Evolutionary conservation across 2,888 invertebrate species (phyloP).

Genomic region (Amblyjoppa proteus): DNA sequence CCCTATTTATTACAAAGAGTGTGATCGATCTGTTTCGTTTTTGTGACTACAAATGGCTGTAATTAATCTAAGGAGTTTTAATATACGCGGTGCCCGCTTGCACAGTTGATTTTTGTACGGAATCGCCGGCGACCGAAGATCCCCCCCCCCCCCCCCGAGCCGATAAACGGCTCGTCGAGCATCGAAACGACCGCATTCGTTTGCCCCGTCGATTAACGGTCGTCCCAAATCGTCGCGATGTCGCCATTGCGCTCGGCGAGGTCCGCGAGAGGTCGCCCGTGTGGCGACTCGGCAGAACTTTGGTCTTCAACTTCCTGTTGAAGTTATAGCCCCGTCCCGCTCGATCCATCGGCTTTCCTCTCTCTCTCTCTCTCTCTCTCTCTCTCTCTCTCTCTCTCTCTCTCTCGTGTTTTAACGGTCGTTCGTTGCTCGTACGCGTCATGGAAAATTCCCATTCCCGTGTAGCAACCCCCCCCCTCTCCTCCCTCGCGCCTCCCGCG

Average conservation of each 20-base stretch:
- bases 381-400: slow-evolving; percentile 26
- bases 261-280: slow-evolving; percentile 59
- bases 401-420: slow-evolving; percentile 57
- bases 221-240: slow-evolving; percentile 4
- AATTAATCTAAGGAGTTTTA: slow-evolving; percentile 9
- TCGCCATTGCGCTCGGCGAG: slow-evolving; percentile 19
- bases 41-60: slow-evolving; percentile 6
- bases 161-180: neutral
- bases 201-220: slow-evolving; percentile 8
- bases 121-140: neutral
- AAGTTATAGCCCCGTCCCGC: slow-evolving; percentile 31
- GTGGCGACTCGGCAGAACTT: slow-evolving; percentile 33
- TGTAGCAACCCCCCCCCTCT: slow-evolving; percentile 71
- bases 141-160: neutral
- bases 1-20: neutral
- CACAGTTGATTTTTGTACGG: neutral
- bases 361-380: slow-evolving; percentile 36
- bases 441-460: slow-evolving; percentile 83
- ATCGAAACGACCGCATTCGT: neutral
- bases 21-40: neutral
- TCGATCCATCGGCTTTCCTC: slow-evolving; percentile 8
- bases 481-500: slow-evolving; percentile 46
- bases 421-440: slow-evolving; percentile 72
- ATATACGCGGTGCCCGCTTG: neutral
- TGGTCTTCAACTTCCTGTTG: slow-evolving; percentile 62